Conservation (phyloP, 2,888 invertebrate species). For the Agrochola litura region DNA sequence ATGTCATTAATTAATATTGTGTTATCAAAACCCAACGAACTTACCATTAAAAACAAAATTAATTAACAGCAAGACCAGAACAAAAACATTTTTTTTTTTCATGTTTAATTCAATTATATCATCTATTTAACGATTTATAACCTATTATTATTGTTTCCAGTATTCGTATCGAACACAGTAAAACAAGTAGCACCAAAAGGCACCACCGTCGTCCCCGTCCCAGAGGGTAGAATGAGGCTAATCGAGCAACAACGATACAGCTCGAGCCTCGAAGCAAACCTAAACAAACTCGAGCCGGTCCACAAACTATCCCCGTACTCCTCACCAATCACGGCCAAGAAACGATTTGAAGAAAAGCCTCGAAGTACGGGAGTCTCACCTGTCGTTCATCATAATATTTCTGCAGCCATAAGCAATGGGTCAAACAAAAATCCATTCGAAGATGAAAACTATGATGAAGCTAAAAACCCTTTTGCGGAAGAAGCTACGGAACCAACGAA, state of each 20-base stretch:
- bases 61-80: too few relatives aligned
- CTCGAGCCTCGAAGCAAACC: conserved; percentile 91
- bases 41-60: background rate
- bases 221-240: conserved; percentile 91
- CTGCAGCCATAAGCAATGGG: conserved; percentile 56
- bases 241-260: conserved; percentile 90
- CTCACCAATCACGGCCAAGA: conserved; percentile 70
- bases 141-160: conserved; percentile 71
- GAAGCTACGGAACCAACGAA: conserved; percentile 88
- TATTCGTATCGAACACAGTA: conserved; percentile 78
- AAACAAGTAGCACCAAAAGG: conserved; percentile 81
- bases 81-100: too few relatives aligned
- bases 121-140: background rate
- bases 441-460: conserved; percentile 89
- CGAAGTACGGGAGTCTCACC: conserved; percentile 69
- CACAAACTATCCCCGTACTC: conserved; percentile 71
- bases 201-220: conserved; percentile 86
- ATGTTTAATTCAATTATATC: background rate
- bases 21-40: conserved; percentile 11
- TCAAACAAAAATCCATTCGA: conserved; percentile 83
- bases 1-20: conserved; percentile 28
- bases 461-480: conserved; percentile 92
- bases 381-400: conserved; percentile 74
- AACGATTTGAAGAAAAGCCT: conserved; percentile 63
- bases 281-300: conserved; percentile 81